These are phyloP conservation scores for Drosophila subsilvestris DNA, from an alignment of 2,888 invertebrate genomes.

Conservation along the genomic window DNA sequence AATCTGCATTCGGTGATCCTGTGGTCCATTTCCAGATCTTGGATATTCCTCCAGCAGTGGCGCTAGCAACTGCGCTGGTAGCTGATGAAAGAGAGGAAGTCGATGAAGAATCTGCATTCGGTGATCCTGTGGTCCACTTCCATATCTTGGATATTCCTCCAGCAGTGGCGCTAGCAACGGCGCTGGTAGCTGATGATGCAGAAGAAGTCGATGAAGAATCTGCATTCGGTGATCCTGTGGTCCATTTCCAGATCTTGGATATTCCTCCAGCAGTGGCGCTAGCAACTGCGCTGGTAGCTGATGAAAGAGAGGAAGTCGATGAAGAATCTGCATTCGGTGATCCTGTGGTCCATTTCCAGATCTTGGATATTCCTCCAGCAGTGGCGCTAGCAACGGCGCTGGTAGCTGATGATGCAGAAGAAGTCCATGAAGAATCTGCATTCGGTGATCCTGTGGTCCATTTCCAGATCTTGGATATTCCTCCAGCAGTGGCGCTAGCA, in stretches of 20 bases:
- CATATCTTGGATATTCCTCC: neutral
- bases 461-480: too few species aligned
- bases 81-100: neutral
- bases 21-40: neutral
- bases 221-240: neutral
- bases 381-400: neutral
- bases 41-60: neutral
- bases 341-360: neutral
- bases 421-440: too few species aligned
- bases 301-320: neutral
- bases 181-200: neutral
- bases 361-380: neutral
- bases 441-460: too few species aligned
- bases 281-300: neutral
- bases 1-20: neutral
- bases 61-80: neutral
- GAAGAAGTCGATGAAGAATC: neutral
- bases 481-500: too few species aligned
- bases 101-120: neutral
- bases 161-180: neutral
- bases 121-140: neutral
- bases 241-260: neutral
- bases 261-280: neutral
- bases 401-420: too few species aligned
- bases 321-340: neutral